Conservation (phyloP, 1,140 invertebrate genomes). For the Potamilus streckersoni region DNA sequence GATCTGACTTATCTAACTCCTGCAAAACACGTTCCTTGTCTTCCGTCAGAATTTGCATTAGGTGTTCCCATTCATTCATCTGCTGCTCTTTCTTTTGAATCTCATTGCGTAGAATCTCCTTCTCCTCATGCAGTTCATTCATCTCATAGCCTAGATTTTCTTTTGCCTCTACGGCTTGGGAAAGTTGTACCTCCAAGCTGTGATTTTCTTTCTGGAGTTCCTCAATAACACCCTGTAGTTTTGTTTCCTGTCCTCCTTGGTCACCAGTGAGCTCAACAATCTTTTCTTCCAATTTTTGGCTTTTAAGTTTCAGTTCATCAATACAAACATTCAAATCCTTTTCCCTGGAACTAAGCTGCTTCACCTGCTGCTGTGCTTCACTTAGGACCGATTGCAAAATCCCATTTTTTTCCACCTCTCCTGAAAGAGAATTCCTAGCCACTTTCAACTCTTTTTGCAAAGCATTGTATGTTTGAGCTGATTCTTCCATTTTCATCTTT, state of each 20-base stretch:
- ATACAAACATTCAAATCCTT: slow-evolving; percentile 22
- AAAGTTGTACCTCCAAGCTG: slow-evolving; percentile 28
- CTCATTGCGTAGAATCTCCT: slow-evolving; percentile 37
- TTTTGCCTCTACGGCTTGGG: slow-evolving; percentile 15
- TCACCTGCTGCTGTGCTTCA: slow-evolving; percentile 29
- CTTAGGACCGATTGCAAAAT: slow-evolving; percentile 22
- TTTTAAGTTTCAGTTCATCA: slow-evolving; percentile 16
- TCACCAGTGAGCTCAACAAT: slow-evolving; percentile 6
- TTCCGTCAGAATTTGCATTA: slow-evolving; percentile 60
- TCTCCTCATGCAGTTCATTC: slow-evolving; percentile 48
- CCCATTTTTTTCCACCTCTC: slow-evolving; percentile 19
- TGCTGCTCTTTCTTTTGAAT: slow-evolving; percentile 67
- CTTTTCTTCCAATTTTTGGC: slow-evolving; percentile 21
- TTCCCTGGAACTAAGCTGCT: slow-evolving; percentile 17
- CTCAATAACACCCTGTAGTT: slow-evolving; percentile 30
- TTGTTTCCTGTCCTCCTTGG: slow-evolving; percentile 21
- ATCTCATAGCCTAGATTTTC: slow-evolving; percentile 40
- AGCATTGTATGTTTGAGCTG: too few relatives aligned
- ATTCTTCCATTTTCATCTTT: too few relatives aligned
- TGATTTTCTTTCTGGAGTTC: slow-evolving; percentile 33
- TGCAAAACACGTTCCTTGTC: slow-evolving; percentile 55
- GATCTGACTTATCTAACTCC: slow-evolving; percentile 56
- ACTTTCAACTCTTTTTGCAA: slow-evolving; percentile 13
- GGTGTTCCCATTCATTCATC: slow-evolving; percentile 74
- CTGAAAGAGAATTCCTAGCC: slow-evolving; percentile 23